A percentile compares a stretch with the other conserved stretches of the same genome.
These are phyloP conservation scores for Stenchaetothrips biformis DNA, from an alignment of 2,888 invertebrate species.

Conservation along the genomic window DNA sequence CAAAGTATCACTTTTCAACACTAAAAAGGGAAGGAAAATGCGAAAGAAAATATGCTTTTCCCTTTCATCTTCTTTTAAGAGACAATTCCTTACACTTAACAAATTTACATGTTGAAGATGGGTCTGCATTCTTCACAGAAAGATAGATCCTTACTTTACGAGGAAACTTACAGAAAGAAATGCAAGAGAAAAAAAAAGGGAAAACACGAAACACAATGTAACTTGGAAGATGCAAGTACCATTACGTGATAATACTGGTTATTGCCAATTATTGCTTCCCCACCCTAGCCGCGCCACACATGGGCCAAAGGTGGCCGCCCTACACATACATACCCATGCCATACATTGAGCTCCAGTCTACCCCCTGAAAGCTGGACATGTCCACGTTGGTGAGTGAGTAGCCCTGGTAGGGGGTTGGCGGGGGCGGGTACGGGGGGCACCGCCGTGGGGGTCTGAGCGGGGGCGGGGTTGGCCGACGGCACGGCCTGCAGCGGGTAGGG, in stretches of 20 bases:
- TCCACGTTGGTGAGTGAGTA: slow-evolving; percentile 84
- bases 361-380: slow-evolving; percentile 87
- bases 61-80: slow-evolving; percentile 9
- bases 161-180: slow-evolving; percentile 21
- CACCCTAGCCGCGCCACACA: slow-evolving; percentile 41
- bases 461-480: slow-evolving; percentile 46
- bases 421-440: slow-evolving; percentile 60
- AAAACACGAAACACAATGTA: slow-evolving; percentile 12
- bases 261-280: slow-evolving; percentile 54
- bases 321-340: slow-evolving; percentile 90
- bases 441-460: slow-evolving; percentile 57
- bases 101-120: slow-evolving; percentile 5
- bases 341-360: slow-evolving; percentile 88
- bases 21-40: background rate
- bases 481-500: slow-evolving; percentile 53
- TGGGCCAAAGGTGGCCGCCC: slow-evolving; percentile 43
- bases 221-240: slow-evolving; percentile 33
- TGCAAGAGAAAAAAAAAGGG: background rate
- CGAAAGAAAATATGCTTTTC: slow-evolving; percentile 6
- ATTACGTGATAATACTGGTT: slow-evolving; percentile 47
- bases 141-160: slow-evolving; percentile 24
- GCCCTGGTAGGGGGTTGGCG: slow-evolving; percentile 65
- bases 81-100: slow-evolving; percentile 11
- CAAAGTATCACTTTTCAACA: slow-evolving; percentile 1
- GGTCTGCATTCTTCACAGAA: background rate